Conservation (phyloP, 1,140 invertebrate species). For the Acyrthosiphon pisum region DNA sequence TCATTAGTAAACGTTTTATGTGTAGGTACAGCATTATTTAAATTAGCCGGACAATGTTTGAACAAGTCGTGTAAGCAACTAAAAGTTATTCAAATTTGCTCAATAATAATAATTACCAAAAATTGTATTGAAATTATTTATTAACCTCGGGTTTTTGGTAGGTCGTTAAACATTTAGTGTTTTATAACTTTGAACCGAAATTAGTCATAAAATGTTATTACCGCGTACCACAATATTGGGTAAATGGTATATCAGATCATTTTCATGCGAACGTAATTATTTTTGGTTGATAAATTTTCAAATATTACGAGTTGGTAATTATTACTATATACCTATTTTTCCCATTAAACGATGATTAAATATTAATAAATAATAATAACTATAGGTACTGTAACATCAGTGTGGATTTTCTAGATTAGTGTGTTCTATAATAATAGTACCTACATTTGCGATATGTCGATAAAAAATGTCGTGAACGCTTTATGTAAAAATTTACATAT, state of each 20-base stretch:
- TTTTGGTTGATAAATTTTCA: background rate
- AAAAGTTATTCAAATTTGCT: background rate
- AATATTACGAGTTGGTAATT: background rate
- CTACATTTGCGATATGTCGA: background rate
- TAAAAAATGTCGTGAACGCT: background rate
- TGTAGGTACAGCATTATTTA: background rate
- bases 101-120: background rate
- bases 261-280: background rate
- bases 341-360: background rate
- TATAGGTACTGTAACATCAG: background rate
- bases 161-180: background rate
- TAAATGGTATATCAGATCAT: background rate
- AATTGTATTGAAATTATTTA: slow-evolving; percentile 2
- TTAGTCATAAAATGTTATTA: background rate
- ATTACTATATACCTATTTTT: background rate
- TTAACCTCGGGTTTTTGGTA: background rate
- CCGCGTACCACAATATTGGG: background rate
- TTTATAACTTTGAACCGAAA: background rate
- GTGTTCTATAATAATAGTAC: background rate
- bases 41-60: background rate
- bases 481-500: background rate
- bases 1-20: background rate
- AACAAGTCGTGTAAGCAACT: slow-evolving; percentile 4
- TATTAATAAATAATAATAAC: background rate
- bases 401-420: background rate